Evolutionary conservation across 53 echinoderm and acorn worm species (phyloP), one percentile per base, ranked within the genome.

Genomic region (Hippasteria phrygiana): DNA sequence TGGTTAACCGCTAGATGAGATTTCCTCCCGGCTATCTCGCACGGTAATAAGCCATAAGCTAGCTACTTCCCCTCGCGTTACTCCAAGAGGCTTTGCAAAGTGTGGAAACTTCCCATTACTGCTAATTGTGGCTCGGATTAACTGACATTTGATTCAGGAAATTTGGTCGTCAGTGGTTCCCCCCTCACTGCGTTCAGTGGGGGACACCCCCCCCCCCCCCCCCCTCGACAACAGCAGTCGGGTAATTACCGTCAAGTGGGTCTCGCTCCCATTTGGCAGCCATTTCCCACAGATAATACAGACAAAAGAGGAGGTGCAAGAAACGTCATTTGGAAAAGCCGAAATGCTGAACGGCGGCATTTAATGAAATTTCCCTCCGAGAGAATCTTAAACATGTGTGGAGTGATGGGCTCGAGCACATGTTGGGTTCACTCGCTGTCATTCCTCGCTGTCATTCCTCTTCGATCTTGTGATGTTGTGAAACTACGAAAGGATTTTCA

Each of bases 61-160:
- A 31, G 50, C 75, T 14, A 75, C 75, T 47, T 47, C 31, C 75
- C 75, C 42, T 35, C 7, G 4, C 20, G 26, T 33, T 2, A 16
- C 69, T 42, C 73, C 43, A 27, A 17, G 22, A 43, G 43, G 28
- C 73, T 26, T 26, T 13, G 2, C 43, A 26, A 27, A 16, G 71
- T 43, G 63, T 63, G 81, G 81, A 81, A 64, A 81, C 81, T 81
- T 81, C 81, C 81, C 51, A 85, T 85, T 85, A 85, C 24, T 9
- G 9, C 38, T 51, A 85, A 71, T 71, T 53, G 54, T 50, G 20
- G 50, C 64, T 2, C 46, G 14, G 51, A 84, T 84, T 47, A 85
- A 36, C n/a, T 12, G 50, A 70, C 48, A 85, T 43, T 17, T 47
- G 32, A 28, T 22, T 69, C 71, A 71, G 85, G 85, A 85, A 85